Percentiles rank a stretch among this genome's conserved stretches.
Evolutionary conservation across 2,113 vertebrate species (phyloP).

Genomic region (Gallinago jamesoni): DNA sequence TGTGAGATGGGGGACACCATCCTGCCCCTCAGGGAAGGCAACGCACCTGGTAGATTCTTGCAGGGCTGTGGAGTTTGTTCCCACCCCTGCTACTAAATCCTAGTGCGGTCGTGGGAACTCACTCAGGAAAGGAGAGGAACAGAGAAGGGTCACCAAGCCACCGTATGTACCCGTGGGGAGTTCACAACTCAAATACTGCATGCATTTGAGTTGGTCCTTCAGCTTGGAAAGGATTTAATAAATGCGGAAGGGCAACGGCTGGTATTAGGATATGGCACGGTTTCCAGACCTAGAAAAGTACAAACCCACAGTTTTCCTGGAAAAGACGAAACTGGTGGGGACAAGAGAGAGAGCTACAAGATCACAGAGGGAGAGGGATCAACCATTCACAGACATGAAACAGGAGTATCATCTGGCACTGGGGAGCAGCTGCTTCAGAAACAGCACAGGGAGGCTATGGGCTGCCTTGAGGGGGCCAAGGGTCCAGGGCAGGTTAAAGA

Average conservation of each 20-base stretch:
- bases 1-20: neutral
- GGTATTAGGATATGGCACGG: neutral
- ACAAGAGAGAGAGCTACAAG: neutral
- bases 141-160: neutral
- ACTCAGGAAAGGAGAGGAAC: neutral
- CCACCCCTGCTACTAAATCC: neutral
- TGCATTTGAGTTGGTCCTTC: neutral
- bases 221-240: neutral
- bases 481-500: neutral
- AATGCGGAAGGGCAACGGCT: neutral
- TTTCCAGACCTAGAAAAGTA: neutral
- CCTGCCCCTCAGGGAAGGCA: neutral
- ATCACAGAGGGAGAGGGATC: neutral
- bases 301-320: neutral
- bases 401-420: neutral
- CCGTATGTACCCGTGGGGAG: neutral
- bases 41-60: neutral
- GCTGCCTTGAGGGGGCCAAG: neutral
- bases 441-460: rapidly evolving
- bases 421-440: neutral
- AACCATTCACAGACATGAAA: neutral
- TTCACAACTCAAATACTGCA: neutral
- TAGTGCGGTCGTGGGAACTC: neutral
- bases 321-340: neutral
- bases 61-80: neutral